Base-by-base conservation (phyloP, 2,888 invertebrate genomes). In the Latheticus oryzae region DNA sequence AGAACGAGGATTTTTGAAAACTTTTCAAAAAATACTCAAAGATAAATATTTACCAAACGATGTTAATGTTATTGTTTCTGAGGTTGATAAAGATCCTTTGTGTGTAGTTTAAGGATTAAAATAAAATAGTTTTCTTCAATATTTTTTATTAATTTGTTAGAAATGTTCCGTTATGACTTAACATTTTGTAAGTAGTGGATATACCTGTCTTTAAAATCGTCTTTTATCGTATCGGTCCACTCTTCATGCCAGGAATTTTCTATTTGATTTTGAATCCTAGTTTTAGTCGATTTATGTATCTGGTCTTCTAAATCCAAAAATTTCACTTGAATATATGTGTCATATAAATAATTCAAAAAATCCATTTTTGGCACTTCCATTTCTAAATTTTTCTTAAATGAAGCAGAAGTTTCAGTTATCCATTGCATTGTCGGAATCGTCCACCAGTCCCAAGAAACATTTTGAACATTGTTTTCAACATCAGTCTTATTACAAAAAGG, bases 1-100 rank as follows among this genome's bases (percentile, higher is more conserved):
- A 0, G 97, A 97, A 78, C 83, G 97, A 59, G 95, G 96, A 2
- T 97, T 88, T 75, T 80, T 97, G 2, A 80, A 79, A 26, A 77
- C 77, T 5, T 89, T 95, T 58, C 78, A 81, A 23, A 65, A 73
- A 4, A 68, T 65, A 8, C 67, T 81, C 26, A 62, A 72, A 15
- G 58, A 58, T 24, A 65, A 72, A 9, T 60, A 73, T 5, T 55
- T 79, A 13, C 58, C 67, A 8, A 60, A 84, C 55, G 73, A 82
- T 51, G 83, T 89, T 5, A 76, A 84, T 62, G 83, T 95, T 4
- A 65, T 85, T 56, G 83, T 94, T 13, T 93, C 95, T 4, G 76
- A 84, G 69, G 75, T 77, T 28, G 95, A 95, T 78, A 82, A 78
- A 64, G 95, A 95, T 81, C 95, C 95, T 0, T 76, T 95, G 37